Conservation (phyloP, 2,113 vertebrate species). For the Mesocricetus auratus region DNA sequence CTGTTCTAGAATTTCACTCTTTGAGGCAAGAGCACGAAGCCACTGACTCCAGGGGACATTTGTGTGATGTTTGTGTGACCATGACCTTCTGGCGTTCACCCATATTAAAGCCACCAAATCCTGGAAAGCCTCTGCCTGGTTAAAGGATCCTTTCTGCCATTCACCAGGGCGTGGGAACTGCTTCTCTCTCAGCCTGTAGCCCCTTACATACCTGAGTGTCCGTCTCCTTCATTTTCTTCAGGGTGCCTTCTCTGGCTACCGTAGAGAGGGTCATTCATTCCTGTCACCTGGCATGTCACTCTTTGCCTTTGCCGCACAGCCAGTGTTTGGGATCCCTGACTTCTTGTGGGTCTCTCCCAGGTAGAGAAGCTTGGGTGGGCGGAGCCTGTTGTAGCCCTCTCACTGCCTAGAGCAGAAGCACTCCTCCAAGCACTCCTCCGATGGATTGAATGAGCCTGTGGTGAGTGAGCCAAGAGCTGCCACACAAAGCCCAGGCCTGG, state of each 20-base stretch:
- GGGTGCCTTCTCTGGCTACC: background rate
- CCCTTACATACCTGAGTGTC: background rate
- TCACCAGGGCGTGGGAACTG: background rate
- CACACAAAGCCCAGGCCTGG: background rate
- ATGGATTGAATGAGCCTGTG: background rate
- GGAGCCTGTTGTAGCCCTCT: background rate
- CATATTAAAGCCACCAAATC: background rate
- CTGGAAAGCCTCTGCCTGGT: background rate
- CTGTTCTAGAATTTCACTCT: background rate
- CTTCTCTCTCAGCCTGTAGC: too few relatives aligned
- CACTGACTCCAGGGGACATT: background rate
- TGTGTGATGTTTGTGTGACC: background rate
- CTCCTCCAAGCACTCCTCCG: too few relatives aligned
- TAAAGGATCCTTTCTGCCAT: background rate
- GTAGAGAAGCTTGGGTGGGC: background rate
- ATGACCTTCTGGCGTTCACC: background rate
- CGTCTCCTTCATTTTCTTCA: background rate
- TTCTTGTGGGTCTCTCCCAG: background rate
- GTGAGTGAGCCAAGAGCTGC: background rate
- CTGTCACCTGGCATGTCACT: rapidly evolving
- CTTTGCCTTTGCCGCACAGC: background rate
- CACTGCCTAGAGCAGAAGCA: background rate
- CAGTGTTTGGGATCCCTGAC: background rate
- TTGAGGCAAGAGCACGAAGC: background rate
- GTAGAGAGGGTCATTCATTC: background rate